Evolutionary conservation across 1,140 invertebrate species (phyloP).

Genomic region (Ctenoplectra terminalis): DNA sequence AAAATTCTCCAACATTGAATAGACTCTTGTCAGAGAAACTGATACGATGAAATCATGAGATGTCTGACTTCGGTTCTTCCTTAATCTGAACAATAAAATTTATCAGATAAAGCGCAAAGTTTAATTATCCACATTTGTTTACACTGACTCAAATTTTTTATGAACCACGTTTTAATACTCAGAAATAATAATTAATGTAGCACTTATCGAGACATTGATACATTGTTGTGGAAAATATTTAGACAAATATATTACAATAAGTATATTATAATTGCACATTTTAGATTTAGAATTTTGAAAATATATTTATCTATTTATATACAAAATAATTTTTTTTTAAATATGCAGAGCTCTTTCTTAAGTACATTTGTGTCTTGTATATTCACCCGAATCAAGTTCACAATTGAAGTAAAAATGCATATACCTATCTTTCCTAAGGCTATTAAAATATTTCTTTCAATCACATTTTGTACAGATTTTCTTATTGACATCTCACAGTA

Average conservation of each 20-base stretch:
- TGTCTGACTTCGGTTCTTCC: background rate
- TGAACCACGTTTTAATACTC: background rate
- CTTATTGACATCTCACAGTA: background rate
- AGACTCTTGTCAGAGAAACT: constrained; percentile 6
- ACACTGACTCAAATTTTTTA: too few species aligned
- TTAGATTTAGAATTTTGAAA: background rate
- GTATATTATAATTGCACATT: constrained; percentile 1
- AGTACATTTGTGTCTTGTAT: constrained; percentile 10
- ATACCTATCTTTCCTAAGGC: background rate
- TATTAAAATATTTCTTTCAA: background rate
- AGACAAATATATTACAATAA: constrained; percentile 1
- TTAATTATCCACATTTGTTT: background rate
- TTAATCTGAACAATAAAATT: constrained; percentile 61
- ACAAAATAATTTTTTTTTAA: background rate
- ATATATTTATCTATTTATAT: background rate
- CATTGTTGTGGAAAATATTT: background rate
- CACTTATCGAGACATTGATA: constrained; percentile 1
- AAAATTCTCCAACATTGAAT: background rate
- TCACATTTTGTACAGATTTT: constrained; percentile 1
- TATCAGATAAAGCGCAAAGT: constrained; percentile 60
- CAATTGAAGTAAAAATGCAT: constrained; percentile 19
- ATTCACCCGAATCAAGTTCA: background rate
- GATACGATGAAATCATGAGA: constrained; percentile 8
- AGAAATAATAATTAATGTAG: constrained; percentile 7
- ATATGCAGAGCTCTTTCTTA: background rate